Base-by-base conservation (phyloP, 2,113 vertebrate species). In the Erythrocebus patas region DNA sequence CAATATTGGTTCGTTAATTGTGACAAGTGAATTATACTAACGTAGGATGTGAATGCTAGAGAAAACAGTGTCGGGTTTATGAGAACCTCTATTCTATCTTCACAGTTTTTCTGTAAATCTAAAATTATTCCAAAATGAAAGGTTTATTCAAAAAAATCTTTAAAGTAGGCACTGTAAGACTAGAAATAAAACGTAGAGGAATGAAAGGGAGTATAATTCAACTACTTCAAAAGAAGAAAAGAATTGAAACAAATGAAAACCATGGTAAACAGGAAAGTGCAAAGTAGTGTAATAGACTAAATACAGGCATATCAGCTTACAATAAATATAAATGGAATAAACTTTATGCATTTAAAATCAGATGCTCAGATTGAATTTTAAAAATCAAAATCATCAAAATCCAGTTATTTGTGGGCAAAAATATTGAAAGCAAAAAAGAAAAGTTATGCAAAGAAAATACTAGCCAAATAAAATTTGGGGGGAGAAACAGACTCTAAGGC, bases 81-180 rank as follows among this genome's bases (percentile, higher is more conserved):
- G 18, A 96, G 55, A 89, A 80, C 6, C 38, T 68, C 61, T 59
- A 8, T 70, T 89, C 38, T 89, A 18, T 35, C 8, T 7, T 48
- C 55, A 93, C 8, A 55, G 30, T 40, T 66, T 92, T 50, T 64
- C n/a, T 48, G 16, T 81, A 92, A 92, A 50, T 35, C 50, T 70
- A 70, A 82, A 94, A 59, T 40, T 48, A 89, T 87, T 94, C 87
- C 40, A 81, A 94, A 76, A 82, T 72, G 78, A n/a, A 79, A 57
- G 25, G 20, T 78, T 89, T 40, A 70, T 55, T 68, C 1, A 7
- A 81, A 95, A 87, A 45, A 17, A 3, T 84, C 27, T 64, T 68
- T 76, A 73, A 59, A 18, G 25, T 76, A 76, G 83, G 78, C 40
- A 52, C 27, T 20, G 7, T 72, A 92, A 92, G 64, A 86, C 30